phyloP scores from a whole-genome alignment of 2,113 vertebrate species.

The human region GRCh38 chr5:92712501-92713000 shows the following conservation, averaged over 20 bases:
- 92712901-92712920: conserved; percentile 61
- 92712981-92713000: conserved; percentile 23
- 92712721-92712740: conserved; percentile 67
- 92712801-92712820: conserved; percentile 78
- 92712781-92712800: conserved; percentile 72
- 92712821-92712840: conserved; percentile 59
- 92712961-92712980: not conserved
- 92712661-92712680: conserved; percentile 76
- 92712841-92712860: conserved; percentile 61
- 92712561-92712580: conserved; percentile 75
- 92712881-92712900: conserved; percentile 60
- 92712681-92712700: conserved; percentile 75
- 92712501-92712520: conserved; percentile 73
- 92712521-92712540: conserved; percentile 41
- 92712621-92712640: conserved; percentile 80
- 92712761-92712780: conserved; percentile 66
- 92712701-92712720: conserved; percentile 69
- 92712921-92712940: not conserved
- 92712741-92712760: conserved; percentile 72
- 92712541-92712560: conserved; percentile 75
- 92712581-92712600: conserved; percentile 77
- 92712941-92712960: conserved; percentile 47
- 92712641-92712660: conserved; percentile 77
- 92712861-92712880: conserved; percentile 54
- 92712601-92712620: conserved; percentile 82